phyloP scores from a whole-genome alignment of 2,888 invertebrate genomes.

The Drosophila demipolita region DNA sequence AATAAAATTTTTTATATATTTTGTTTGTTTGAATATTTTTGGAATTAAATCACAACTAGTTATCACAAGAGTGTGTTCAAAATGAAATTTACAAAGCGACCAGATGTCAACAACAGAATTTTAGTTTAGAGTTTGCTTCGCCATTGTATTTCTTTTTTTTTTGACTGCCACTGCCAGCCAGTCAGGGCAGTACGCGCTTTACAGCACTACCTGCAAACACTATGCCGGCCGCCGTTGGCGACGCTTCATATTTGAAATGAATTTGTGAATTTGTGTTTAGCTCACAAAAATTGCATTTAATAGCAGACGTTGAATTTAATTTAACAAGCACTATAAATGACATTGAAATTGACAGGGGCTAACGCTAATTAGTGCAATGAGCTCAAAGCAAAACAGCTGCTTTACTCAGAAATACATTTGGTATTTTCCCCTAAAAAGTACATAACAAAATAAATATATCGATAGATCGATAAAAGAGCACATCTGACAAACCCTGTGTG shows the following conservation, averaged over 20 bases:
- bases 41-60: conserved; percentile 72
- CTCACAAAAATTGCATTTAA: neutral
- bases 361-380: neutral
- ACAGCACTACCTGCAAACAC: conserved; percentile 47
- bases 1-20: neutral
- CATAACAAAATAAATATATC: conserved; percentile 31
- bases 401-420: conserved; percentile 40
- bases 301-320: neutral
- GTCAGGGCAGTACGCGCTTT: conserved; percentile 33
- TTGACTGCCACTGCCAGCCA: conserved; percentile 53
- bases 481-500: conserved; percentile 43
- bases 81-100: conserved; percentile 70
- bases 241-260: conserved; percentile 18
- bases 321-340: neutral
- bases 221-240: conserved; percentile 56
- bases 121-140: conserved; percentile 70
- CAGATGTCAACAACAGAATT: conserved; percentile 77
- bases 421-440: conserved; percentile 44
- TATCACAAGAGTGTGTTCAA: conserved; percentile 71
- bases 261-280: neutral
- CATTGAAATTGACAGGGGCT: neutral
- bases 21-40: conserved; percentile 36
- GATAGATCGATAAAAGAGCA: conserved; percentile 42
- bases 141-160: conserved; percentile 67
- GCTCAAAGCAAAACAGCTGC: conserved; percentile 41